Evolutionary conservation across 2,888 invertebrate genomes (phyloP).

Genomic region (Neuroscelio doddi): DNA sequence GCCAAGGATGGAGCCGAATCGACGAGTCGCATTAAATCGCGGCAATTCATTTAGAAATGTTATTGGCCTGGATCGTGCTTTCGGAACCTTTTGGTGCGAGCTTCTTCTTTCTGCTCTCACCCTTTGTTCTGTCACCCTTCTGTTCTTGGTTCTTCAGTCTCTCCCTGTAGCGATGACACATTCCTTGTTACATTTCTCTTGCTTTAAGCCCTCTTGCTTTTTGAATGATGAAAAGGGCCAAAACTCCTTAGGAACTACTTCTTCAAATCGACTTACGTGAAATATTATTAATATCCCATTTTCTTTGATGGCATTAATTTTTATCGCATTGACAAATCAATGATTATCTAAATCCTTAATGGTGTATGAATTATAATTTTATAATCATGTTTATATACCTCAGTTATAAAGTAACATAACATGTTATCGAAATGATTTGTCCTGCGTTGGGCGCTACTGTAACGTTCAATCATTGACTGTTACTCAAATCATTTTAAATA

Average conservation of each 20-base stretch:
- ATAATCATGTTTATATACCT: no score
- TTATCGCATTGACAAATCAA: not conserved
- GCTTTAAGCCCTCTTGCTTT: constrained; percentile 39
- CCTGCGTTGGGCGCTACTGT: no score
- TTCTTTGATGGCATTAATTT: constrained; percentile 30
- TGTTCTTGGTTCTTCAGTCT: constrained; percentile 31
- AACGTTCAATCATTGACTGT: no score
- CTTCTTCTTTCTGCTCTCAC: constrained; percentile 10
- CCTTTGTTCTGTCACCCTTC: constrained; percentile 40
- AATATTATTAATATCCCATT: constrained; percentile 27
- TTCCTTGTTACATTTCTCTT: constrained; percentile 46
- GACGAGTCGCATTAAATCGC: constrained; percentile 32
- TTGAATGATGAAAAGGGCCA: constrained; percentile 38
- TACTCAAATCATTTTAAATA: no score
- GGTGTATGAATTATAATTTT: no score
- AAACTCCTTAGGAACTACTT: constrained; percentile 24
- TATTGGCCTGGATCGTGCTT: constrained; percentile 27
- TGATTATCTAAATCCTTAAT: no score
- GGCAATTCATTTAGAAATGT: constrained; percentile 40
- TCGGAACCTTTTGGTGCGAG: constrained; percentile 14
- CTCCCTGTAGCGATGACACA: constrained; percentile 39
- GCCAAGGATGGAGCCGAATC: constrained; percentile 15
- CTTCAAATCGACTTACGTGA: constrained; percentile 15
- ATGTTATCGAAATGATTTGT: no score
- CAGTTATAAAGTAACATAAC: no score